Base-by-base conservation (phyloP, 2,797 vertebrate species). In the Hemitrygon akajei region DNA sequence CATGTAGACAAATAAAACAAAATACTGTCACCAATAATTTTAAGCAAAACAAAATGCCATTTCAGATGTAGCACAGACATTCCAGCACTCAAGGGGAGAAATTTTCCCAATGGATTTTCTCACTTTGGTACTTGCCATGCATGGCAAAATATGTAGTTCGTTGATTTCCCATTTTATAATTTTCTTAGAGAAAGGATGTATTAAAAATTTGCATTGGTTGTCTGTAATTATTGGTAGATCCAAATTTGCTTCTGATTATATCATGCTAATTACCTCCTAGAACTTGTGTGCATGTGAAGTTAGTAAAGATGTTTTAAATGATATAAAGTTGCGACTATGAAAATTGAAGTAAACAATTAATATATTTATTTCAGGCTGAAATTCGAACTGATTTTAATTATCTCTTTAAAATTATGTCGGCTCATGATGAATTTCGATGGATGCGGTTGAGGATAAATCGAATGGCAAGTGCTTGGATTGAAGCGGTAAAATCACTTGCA, bases 361-460 rank as follows among this genome's bases (percentile, higher is more conserved):
- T 63, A 79, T 47, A 25, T 58, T 71, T 75, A 58, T 84, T 95
- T 89, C 95, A 99, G 99, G 97, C 97, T 34, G 98, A 98, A 96
- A 97, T 98, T 95, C 97, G 98, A 82, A 98, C 98, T 7, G 97
- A 98, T 95, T 98, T 99, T 12, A 97, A 98, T 75, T 97, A 98
- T 96, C 97, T 99, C 93, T 98, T 99, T 95, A 97, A 97, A 56
- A 97, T 98, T 95, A 99, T 99, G 99, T 98, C 98, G 0, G 97
- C 97, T 89, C 97, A 98, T 0, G 98, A 99, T 96, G 99, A 99
- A 94, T 99, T 99, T 93, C 97, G 98, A 93, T 99, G 99, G 99
- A 99, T 99, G 99, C 98, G 97, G 96, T 94, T 99, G 94, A 96
- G 99, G 94, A 99, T 99, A 96, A 97, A 98, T 93, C 96, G 99